These are phyloP conservation scores for Diarsia brunnea DNA, from an alignment of 2,888 invertebrate genomes.

Conservation along the genomic window DNA sequence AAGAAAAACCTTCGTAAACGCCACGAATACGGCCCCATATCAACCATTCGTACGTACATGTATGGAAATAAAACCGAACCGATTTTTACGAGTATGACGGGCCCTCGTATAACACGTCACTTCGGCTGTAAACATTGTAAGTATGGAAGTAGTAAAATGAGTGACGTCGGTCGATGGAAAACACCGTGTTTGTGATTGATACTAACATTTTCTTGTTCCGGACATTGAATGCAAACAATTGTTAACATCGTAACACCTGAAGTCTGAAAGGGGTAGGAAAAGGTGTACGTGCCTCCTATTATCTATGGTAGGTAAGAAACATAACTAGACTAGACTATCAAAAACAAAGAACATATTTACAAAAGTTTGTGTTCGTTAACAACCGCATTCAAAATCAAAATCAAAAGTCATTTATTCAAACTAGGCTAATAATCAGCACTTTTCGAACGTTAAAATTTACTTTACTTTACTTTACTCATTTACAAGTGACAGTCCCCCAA, in stretches of 20 bases:
- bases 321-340: no score
- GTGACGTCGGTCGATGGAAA: conserved; percentile 29
- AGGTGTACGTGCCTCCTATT: no score
- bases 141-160: conserved; percentile 23
- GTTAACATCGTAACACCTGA: neutral
- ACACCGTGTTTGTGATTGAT: conserved; percentile 5
- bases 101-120: conserved; percentile 67
- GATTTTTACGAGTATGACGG: conserved; percentile 70
- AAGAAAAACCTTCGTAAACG: conserved; percentile 21
- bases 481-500: no score
- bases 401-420: no score
- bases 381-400: no score
- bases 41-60: conserved; percentile 30
- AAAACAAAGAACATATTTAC: no score
- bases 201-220: neutral
- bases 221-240: neutral
- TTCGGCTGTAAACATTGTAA: conserved; percentile 67
- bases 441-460: no score
- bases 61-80: conserved; percentile 61
- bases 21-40: conserved; percentile 19
- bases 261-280: neutral
- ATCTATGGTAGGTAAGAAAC: no score
- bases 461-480: no score
- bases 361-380: no score
- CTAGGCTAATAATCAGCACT: no score